Percentiles rank a stretch among this genome's conserved stretches.
These are phyloP conservation scores for Melanostoma mellinum DNA, from an alignment of 2,888 invertebrate genomes.

Conservation along the genomic window DNA sequence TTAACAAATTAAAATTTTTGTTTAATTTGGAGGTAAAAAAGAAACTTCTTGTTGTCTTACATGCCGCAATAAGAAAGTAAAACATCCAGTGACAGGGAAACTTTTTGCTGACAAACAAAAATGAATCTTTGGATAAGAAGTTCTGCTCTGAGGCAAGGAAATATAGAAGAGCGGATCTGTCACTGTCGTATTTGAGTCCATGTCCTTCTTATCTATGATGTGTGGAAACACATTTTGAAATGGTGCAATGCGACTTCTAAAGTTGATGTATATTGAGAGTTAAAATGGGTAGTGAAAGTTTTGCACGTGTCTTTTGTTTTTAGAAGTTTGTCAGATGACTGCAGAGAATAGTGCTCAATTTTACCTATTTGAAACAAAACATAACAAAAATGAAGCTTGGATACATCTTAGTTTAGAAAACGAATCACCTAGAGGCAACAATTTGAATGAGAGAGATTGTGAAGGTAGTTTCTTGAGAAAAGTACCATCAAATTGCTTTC, in stretches of 20 bases:
- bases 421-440: too few species aligned
- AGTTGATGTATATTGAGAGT: background rate
- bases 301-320: background rate
- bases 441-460: too few species aligned
- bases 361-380: too few species aligned
- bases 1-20: slow-evolving; percentile 11
- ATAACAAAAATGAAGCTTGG: too few species aligned
- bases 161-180: background rate
- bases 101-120: slow-evolving; percentile 30
- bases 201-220: background rate
- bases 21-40: background rate
- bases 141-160: background rate
- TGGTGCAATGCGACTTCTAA: background rate
- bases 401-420: too few species aligned
- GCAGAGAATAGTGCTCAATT: too few species aligned
- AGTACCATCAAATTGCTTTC: too few species aligned
- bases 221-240: background rate
- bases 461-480: too few species aligned
- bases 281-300: background rate
- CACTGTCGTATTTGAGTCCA: background rate
- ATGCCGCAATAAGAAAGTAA: background rate
- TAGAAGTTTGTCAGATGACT: too few species aligned
- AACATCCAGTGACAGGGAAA: slow-evolving; percentile 24
- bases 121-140: slow-evolving; percentile 14
- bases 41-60: background rate